Base-by-base conservation (phyloP, 2,113 vertebrate genomes). In the Isichthys henryi region DNA sequence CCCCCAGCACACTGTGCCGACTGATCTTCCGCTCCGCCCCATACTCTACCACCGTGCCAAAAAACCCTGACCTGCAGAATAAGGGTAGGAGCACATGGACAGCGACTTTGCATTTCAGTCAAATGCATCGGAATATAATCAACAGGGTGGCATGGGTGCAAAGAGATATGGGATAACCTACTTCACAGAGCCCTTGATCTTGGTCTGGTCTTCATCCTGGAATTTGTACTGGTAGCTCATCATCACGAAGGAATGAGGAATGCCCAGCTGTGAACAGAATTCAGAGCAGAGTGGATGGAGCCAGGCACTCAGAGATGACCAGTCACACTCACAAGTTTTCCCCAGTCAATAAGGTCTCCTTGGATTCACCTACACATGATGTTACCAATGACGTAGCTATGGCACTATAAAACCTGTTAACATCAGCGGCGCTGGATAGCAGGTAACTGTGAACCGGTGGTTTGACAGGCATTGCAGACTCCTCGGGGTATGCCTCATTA, bases 151-250 rank as follows among this genome's bases (percentile, higher is more conserved):
- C 66, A 52, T 8, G 66, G 5, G 70, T 6, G 2, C 70, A 10
- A 6, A 45, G 23, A 45, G 46, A 19, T 49, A 19, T 23, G 66
- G 6, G 13, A 7, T 2, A 91, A 91, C 95, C 92, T 96, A 99
- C 98, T 99, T 99, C 88, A 99, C 93, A 89, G 98, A 99, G 48
- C 98, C 98, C 93, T 98, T 99, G 88, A 99, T 95, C 80, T 97
- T 96, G 0, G 98, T 99, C 95, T 99, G 97, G 92, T 99, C 98
- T 0, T 99, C 98, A 74, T 99, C 97, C 94, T 99, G 98, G 95
- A 99, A 99, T 94, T 99, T 99, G 95, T 99, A 98, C 93, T 99
- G 98, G 89, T 99, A 99, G 94, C 98, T 99, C 96, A 99, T 96
- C 96, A 99, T 97, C 91, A 97, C 92, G 87, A 99, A 99, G 83